Evolutionary conservation across 2,113 vertebrate species (phyloP), one percentile per base, ranked within the genome.

Genomic region (Corythornis vintsioides): DNA sequence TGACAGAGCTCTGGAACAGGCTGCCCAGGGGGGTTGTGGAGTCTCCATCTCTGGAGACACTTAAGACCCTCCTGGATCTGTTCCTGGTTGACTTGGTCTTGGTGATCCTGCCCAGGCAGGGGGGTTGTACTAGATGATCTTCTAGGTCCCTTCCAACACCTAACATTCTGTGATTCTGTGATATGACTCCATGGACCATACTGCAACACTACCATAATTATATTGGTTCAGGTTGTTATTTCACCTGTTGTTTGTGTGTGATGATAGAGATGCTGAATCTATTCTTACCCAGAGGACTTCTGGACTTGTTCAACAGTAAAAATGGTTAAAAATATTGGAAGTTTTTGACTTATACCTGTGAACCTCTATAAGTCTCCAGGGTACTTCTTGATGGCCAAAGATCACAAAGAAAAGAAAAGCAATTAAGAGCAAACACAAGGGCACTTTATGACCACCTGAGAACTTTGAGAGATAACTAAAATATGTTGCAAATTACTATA

Each of bases 251-350:
- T 66, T 85, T 76, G 42, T 78, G 94, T 47, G 31, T 59, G 55
- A 64, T 77, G 73, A 72, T 56, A 87, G 87, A 92, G 71, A 31
- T 83, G 35, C 38, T 61, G 70, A 61, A 65, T 79, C 83, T 88
- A 7, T 43, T 92, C 67, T 73, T 50, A 52, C 74, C 79, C 91
- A 71, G 67, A 90, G 42, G 86, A 94, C 91, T 52, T 20, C 91
- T 52, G 22, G 47, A 18, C 63, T 83, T 66, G 11, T 59, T 81
- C 57, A 52, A 15, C 26, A 70, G 38, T 40, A n/a, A 76, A 81
- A 61, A 45, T 91, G 25, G 18, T 7, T 9, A 19, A 84, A 40
- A 88, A 83, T 18, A 28, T 0, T 72, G 4, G 22, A 33, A n/a
- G 6, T 7, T 76, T 84, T 40, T 3, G 1, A 15, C 45, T 63